Evolutionary conservation across 2,888 invertebrate genomes (phyloP).

Genomic region (Cheilosia grossa): DNA sequence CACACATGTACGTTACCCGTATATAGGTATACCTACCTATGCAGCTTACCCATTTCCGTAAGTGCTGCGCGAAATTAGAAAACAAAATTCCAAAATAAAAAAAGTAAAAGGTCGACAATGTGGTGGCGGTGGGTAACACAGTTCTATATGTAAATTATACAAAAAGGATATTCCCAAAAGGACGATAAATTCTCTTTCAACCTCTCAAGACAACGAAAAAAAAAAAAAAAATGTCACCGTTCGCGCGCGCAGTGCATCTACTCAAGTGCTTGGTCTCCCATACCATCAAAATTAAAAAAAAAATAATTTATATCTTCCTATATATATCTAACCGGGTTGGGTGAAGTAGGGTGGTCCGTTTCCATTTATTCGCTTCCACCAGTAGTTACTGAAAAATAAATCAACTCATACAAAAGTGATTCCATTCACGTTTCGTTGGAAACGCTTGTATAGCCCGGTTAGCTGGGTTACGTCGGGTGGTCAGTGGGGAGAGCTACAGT

Average conservation of each 20-base stretch:
- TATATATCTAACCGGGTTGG: background rate
- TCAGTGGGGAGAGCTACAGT: slow-evolving; percentile 20
- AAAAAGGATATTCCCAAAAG: slow-evolving; percentile 58
- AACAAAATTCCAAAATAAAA: slow-evolving; percentile 38
- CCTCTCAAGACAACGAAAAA: slow-evolving; percentile 47
- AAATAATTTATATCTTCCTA: background rate
- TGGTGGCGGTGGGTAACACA: slow-evolving; percentile 49
- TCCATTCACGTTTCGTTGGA: slow-evolving; percentile 61
- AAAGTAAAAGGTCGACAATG: slow-evolving; percentile 45
- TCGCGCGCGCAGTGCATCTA: slow-evolving; percentile 52
- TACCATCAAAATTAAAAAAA: slow-evolving; percentile 29
- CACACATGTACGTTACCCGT: background rate
- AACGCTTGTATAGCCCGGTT: slow-evolving; percentile 28
- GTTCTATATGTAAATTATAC: slow-evolving; percentile 65
- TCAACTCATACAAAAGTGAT: slow-evolving; percentile 68
- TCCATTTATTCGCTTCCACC: slow-evolving; percentile 52
- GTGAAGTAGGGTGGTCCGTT: slow-evolving; percentile 5
- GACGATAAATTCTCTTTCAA: slow-evolving; percentile 64
- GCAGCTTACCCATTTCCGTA: slow-evolving; percentile 27
- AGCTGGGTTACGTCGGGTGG: slow-evolving; percentile 9
- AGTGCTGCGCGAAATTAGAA: slow-evolving; percentile 57
- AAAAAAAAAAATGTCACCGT: slow-evolving; percentile 49
- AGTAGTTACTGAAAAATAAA: slow-evolving; percentile 64
- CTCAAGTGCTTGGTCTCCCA: slow-evolving; percentile 39
- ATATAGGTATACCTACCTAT: background rate